Percentiles rank a stretch among this genome's conserved stretches.
phyloP scores from a whole-genome alignment of 1,140 invertebrate species.

The Lucilia cuprina region DNA sequence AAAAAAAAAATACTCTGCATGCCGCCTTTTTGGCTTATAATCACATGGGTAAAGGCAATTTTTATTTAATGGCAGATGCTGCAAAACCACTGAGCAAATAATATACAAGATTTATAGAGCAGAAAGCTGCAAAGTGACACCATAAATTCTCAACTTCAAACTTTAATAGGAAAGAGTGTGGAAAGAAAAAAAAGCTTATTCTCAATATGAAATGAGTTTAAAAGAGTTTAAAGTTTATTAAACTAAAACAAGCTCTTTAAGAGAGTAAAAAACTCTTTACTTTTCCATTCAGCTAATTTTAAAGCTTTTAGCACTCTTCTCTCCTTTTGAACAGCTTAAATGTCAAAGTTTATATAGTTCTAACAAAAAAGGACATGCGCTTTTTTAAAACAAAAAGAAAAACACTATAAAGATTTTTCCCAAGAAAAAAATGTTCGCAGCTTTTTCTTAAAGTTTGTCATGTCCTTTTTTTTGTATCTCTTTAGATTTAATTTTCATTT shows the following conservation, averaged over 20 bases:
- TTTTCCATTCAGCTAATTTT: not conserved
- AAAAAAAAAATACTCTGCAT: not conserved
- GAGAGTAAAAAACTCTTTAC: not conserved
- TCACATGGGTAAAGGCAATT: not conserved
- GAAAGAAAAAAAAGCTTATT: too few relatives aligned
- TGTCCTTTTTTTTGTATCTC: not conserved
- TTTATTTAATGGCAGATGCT: slow-evolving; percentile 6
- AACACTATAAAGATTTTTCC: too few relatives aligned
- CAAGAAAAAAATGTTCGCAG: too few relatives aligned
- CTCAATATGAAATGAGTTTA: too few relatives aligned
- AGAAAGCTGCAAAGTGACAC: not conserved
- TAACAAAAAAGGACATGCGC: not conserved
- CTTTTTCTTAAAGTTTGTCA: not conserved
- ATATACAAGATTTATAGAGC: not conserved
- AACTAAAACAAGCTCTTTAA: too few relatives aligned
- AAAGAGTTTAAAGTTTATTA: too few relatives aligned
- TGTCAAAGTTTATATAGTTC: not conserved
- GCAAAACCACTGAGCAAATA: not conserved
- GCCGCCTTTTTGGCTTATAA: slow-evolving; percentile 13
- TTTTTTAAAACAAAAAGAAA: not conserved
- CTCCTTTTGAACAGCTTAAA: not conserved
- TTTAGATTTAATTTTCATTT: not conserved
- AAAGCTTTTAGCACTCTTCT: not conserved
- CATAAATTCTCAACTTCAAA: not conserved
- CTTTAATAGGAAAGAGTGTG: not conserved